Percentiles rank a stretch among this genome's conserved stretches.
Evolutionary conservation across 2,888 invertebrate species (phyloP).

Genomic region (Ecdyonurus torrentis): DNA sequence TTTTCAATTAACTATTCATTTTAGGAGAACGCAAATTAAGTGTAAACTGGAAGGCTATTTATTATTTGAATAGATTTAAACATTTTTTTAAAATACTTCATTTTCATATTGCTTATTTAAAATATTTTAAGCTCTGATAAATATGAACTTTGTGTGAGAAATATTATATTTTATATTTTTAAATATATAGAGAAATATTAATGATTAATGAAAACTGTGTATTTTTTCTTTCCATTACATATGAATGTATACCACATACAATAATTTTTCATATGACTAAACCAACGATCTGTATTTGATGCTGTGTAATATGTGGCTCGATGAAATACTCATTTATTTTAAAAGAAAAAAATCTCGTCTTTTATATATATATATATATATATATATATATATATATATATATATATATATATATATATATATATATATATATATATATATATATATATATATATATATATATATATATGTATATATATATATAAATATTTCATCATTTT

Average conservation of each 20-base stretch:
- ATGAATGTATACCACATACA: background rate
- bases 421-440: too few species aligned
- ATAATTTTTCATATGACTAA: background rate
- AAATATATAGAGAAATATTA: background rate
- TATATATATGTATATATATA: too few species aligned
- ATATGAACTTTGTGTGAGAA: background rate
- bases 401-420: too few species aligned
- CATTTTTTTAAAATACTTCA: too few species aligned
- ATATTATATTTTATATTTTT: background rate
- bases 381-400: too few species aligned
- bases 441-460: too few species aligned
- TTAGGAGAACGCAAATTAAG: too few species aligned
- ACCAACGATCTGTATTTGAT: background rate
- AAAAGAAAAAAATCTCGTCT: background rate
- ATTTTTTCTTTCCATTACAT: background rate
- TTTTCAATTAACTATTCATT: too few species aligned
- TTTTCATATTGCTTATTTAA: background rate
- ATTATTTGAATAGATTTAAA: too few species aligned
- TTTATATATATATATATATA: too few species aligned
- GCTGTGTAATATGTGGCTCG: background rate
- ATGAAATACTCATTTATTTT: background rate
- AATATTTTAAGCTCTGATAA: background rate
- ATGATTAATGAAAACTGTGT: background rate
- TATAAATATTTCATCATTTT: too few species aligned
- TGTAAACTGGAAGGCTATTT: too few species aligned